Evolutionary conservation across 2,113 vertebrate genomes (phyloP).

Genomic region (Numida meleagris): DNA sequence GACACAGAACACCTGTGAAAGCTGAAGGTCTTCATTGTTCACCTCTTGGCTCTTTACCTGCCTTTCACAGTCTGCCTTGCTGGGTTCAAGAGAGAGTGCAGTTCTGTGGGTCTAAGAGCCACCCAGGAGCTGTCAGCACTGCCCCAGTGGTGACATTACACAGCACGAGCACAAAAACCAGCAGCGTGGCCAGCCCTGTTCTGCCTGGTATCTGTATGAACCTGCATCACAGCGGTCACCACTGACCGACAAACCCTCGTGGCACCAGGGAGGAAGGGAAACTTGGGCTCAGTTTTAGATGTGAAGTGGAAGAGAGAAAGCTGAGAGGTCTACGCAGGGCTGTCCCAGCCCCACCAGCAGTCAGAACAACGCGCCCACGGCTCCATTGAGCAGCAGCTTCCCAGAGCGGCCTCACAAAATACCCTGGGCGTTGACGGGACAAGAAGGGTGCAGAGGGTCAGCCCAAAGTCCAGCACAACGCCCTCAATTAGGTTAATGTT

Average conservation of each 20-base stretch:
- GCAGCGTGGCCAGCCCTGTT: background rate
- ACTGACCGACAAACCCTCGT: background rate
- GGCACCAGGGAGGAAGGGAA: background rate
- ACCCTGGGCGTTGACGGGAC: background rate
- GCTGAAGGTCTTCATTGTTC: background rate
- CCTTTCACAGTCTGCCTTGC: background rate
- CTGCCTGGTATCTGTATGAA: fast-evolving
- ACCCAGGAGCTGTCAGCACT: background rate
- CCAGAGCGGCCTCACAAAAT: fast-evolving
- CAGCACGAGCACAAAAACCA: background rate
- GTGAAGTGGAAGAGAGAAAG: background rate
- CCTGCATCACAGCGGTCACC: fast-evolving
- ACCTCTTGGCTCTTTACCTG: background rate
- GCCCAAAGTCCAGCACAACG: background rate
- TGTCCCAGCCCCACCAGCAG: background rate
- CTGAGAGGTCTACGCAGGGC: no score
- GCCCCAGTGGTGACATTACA: fast-evolving
- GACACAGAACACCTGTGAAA: fast-evolving
- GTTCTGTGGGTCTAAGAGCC: background rate
- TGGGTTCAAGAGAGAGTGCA: fast-evolving
- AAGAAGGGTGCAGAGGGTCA: background rate
- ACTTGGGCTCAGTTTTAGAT: fast-evolving
- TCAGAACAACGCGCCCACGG: fast-evolving
- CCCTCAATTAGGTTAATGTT: background rate
- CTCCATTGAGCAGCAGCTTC: fast-evolving